These are phyloP conservation scores for Drosophila neotestacea DNA, from an alignment of 2,888 invertebrate species.

Conservation along the genomic window DNA sequence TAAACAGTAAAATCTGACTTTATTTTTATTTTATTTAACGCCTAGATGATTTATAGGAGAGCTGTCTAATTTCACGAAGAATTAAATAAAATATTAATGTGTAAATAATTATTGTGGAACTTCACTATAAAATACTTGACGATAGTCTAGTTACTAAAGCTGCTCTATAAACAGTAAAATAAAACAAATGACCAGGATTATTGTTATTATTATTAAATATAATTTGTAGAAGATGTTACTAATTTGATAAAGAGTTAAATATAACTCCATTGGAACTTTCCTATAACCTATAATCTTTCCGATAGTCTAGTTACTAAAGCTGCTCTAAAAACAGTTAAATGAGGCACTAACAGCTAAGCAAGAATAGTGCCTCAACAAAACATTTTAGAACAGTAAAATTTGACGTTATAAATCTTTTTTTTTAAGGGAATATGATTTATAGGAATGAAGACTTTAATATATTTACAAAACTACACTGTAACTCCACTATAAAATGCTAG, in stretches of 20 bases:
- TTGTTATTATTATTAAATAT: too few relatives aligned
- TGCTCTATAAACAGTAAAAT: background rate
- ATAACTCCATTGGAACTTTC: too few relatives aligned
- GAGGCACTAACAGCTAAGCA: background rate
- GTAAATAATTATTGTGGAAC: background rate
- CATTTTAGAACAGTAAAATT: background rate
- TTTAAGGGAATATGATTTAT: background rate
- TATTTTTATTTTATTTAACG: background rate
- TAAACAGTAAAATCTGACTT: background rate
- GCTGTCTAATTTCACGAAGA: background rate
- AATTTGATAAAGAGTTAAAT: too few relatives aligned
- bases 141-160: background rate
- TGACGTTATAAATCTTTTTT: background rate
- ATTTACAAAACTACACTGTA: background rate
- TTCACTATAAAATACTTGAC: background rate
- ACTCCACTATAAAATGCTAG: background rate
- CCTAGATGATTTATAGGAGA: background rate
- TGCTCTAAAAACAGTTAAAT: conserved; percentile 4
- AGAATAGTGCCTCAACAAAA: background rate
- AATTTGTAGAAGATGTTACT: too few relatives aligned
- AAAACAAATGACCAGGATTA: too few relatives aligned
- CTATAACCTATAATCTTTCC: too few relatives aligned
- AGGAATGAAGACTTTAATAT: background rate
- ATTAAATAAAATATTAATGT: background rate
- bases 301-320: too few relatives aligned